These are phyloP conservation scores for Hemicordylus capensis DNA, from an alignment of 2,113 vertebrate genomes.

Conservation along the genomic window DNA sequence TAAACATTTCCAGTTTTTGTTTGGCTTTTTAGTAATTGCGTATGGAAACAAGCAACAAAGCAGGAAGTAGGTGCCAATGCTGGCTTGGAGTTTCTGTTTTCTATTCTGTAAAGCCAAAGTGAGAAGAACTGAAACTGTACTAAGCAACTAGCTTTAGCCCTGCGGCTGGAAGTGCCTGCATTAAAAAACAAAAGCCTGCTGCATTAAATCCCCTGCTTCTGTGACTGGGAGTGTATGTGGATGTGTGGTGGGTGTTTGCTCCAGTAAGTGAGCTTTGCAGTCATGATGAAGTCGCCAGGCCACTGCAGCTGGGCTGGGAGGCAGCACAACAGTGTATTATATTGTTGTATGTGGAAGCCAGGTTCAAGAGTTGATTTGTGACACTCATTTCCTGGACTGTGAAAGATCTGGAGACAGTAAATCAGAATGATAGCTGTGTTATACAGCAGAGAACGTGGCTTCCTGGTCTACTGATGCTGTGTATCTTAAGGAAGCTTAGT, in stretches of 20 bases:
- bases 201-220: neutral
- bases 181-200: neutral
- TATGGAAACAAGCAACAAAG: accelerated
- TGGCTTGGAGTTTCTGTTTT: neutral
- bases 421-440: slow-evolving; percentile 43
- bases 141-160: neutral
- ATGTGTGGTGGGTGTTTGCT: neutral
- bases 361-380: slow-evolving; percentile 33
- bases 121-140: neutral
- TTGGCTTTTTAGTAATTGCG: neutral
- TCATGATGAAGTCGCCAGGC: slow-evolving; percentile 10
- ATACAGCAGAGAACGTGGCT: slow-evolving; percentile 9
- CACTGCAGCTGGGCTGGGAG: neutral
- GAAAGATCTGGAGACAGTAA: slow-evolving; percentile 20
- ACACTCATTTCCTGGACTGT: slow-evolving; percentile 30
- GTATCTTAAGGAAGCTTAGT: neutral
- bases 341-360: slow-evolving; percentile 21
- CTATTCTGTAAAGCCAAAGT: neutral
- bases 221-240: neutral
- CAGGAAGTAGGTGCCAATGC: neutral
- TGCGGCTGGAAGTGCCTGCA: neutral
- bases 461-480: slow-evolving; percentile 16
- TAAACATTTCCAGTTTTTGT: accelerated
- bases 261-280: neutral
- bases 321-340: slow-evolving; percentile 25